Evolutionary conservation across 2,113 vertebrate species (phyloP).

Genomic region (Plecturocebus donacophilus): DNA sequence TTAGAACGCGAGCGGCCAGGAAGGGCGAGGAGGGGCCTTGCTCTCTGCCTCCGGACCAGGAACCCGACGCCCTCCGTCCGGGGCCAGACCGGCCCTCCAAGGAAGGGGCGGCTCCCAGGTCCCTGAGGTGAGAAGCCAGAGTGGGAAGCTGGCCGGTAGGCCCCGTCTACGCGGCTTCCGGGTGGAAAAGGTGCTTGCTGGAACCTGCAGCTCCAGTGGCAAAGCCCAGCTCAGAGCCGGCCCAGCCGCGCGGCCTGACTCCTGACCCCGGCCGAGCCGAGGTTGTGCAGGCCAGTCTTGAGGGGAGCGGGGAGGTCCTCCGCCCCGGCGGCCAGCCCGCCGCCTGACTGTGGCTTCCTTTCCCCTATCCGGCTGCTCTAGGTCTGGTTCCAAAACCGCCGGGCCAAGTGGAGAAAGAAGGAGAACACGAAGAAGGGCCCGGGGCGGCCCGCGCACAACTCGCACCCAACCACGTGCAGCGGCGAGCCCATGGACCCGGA

Average conservation of each 20-base stretch:
- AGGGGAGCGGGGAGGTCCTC: neutral
- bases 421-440: constrained; percentile 99
- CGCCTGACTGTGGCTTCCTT: constrained; percentile 79
- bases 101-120: constrained; percentile 38
- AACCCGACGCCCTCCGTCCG: neutral
- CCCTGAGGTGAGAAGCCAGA: constrained; percentile 55
- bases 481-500: constrained; percentile 99
- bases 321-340: constrained; percentile 60
- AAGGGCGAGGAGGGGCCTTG: constrained; percentile 15
- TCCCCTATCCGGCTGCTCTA: constrained; percentile 86
- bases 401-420: constrained; percentile 99
- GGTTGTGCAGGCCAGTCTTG: neutral
- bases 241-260: neutral
- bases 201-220: neutral
- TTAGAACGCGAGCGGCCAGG: constrained; percentile 28
- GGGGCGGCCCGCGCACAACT: constrained; percentile 97
- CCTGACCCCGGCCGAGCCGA: neutral
- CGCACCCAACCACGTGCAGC: constrained; percentile 98
- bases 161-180: neutral
- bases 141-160: constrained; percentile 31
- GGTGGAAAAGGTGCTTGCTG: neutral
- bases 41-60: neutral
- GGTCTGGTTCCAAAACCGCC: constrained; percentile 99
- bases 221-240: neutral
- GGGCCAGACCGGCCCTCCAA: neutral